Base-by-base conservation (phyloP, 2,113 vertebrate species). In the Heloderma charlesbogerti region DNA sequence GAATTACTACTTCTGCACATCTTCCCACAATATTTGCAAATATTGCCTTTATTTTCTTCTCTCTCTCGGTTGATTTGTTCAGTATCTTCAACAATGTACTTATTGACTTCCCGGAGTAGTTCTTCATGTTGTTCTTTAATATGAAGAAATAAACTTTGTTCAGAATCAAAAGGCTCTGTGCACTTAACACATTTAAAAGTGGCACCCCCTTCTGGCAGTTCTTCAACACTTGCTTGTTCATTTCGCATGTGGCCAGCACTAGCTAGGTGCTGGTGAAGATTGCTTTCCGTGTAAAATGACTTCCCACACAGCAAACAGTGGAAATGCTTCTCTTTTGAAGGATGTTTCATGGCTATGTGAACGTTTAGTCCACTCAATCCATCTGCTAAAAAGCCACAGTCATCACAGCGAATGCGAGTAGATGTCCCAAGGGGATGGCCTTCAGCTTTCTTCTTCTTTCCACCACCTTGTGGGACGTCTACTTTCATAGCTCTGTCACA, bases 261-360 rank as follows among this genome's bases (percentile, higher is more conserved):
- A 88, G 98, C 98, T 97, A 99, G 94, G 96, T 99, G 99, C 96
- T 99, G 99, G 92, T 99, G 99, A 92, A 99, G 98, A 97, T 99
- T 99, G 96, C 98, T 99, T 92, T 99, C 99, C 0, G 98, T 99
- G 95, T 99, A 99, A 97, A 99, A 99, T 0, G 99, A 99, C 95
- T 99, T 99, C 71, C 99, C 99, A 60, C 99, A 99, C 8, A 99
- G 97, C 93, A 99, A 94, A 94, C 99, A 99, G 90, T 99, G 99
- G 90, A 99, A 99, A 93, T 99, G 98, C 86, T 99, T 99, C 96
- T 99, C 99, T 91, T 99, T 99, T 48, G 98, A 98, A 8, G 99
- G 99, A 93, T 99, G 99, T 93, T 99, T 99, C 99, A 99, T 99
- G 51, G 99, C 98, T 94, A 99, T 99, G 96, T 99, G 99, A 88